Percentiles rank a stretch among this genome's conserved stretches.
Conservation (phyloP, 2,797 vertebrate species). For the Leucoraja ocellata region DNA sequence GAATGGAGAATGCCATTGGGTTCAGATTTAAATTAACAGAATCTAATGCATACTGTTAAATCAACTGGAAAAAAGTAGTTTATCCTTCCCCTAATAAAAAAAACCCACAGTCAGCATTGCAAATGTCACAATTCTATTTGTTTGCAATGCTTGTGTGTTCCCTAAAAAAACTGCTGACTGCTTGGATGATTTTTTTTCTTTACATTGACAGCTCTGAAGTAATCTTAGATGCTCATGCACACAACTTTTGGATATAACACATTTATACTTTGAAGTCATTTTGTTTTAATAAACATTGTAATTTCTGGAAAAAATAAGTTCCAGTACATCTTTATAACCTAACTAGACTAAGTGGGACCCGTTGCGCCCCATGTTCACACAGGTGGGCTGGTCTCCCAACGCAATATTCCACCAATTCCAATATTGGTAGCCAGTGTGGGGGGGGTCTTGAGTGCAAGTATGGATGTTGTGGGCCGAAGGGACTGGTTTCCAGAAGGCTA, state of each 20-base stretch:
- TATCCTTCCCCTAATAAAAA: neutral
- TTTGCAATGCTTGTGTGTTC: neutral
- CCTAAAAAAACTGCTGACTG: neutral
- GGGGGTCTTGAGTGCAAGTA: too few species aligned
- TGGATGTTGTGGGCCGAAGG: too few species aligned
- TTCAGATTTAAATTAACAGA: neutral
- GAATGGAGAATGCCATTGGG: neutral
- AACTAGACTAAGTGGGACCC: too few species aligned
- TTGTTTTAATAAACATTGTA: neutral
- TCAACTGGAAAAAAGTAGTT: neutral
- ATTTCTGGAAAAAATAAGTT: neutral
- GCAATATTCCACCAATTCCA: too few species aligned
- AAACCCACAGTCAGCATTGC: neutral
- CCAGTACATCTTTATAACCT: neutral
- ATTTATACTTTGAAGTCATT: neutral
- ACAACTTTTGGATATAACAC: neutral
- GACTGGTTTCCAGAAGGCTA: too few species aligned
- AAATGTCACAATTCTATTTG: conserved; percentile 12
- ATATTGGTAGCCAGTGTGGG: too few species aligned
- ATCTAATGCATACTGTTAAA: neutral
- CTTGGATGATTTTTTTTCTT: neutral
- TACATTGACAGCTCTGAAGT: neutral
- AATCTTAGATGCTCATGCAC: neutral
- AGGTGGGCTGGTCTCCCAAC: too few species aligned
- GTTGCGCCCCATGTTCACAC: too few species aligned